Evolutionary conservation across 2,888 invertebrate species (phyloP).

Genomic region (Caenorhabditis doughertyi): DNA sequence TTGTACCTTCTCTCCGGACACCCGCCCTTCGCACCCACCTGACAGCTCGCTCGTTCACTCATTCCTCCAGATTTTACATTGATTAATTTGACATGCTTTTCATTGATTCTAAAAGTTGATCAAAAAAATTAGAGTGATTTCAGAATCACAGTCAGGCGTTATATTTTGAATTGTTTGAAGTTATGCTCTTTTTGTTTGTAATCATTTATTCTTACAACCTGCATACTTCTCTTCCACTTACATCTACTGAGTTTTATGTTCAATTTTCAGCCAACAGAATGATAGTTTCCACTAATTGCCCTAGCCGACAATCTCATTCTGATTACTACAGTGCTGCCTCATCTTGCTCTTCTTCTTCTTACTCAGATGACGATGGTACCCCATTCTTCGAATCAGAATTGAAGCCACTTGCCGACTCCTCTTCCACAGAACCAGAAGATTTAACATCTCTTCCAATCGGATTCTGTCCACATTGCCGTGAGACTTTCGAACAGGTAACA

Average conservation of each 20-base stretch:
- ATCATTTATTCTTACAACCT: too few relatives aligned
- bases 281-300: constrained; percentile 26
- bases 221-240: not conserved
- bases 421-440: constrained; percentile 9
- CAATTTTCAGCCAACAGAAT: constrained; percentile 10
- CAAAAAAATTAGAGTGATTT: too few relatives aligned
- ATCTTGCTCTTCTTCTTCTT: constrained; percentile 47
- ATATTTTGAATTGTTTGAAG: too few relatives aligned
- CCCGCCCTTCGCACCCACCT: constrained; percentile 25
- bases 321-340: constrained; percentile 61
- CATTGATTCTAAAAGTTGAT: not conserved
- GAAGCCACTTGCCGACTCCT: constrained; percentile 6
- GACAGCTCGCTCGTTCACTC: constrained; percentile 10
- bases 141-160: too few relatives aligned
- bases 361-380: constrained; percentile 45
- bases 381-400: constrained; percentile 1
- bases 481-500: constrained; percentile 64
- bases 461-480: constrained; percentile 65
- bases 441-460: constrained; percentile 51
- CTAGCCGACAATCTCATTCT: constrained; percentile 61
- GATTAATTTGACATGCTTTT: not conserved
- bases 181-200: too few relatives aligned
- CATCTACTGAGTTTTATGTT: not conserved
- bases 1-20: constrained; percentile 16
- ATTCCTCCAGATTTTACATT: not conserved